Evolutionary conservation across 2,113 vertebrate genomes (phyloP).

Genomic region (Nicator chloris): DNA sequence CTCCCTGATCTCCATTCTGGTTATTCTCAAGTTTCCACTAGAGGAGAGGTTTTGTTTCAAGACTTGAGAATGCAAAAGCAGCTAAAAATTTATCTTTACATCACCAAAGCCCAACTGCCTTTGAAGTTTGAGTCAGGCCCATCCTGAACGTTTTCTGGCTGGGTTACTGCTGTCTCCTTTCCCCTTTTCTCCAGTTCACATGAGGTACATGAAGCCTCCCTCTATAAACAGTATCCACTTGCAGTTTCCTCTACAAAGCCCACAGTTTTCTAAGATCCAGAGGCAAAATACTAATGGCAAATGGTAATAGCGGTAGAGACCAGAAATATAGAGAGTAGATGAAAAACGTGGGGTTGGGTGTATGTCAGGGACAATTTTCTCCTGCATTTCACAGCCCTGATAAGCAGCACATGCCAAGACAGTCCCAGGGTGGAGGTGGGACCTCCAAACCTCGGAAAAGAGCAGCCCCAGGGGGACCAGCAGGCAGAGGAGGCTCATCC

Average conservation of each 20-base stretch:
- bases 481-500: background rate
- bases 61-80: background rate
- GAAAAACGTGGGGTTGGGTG: fast-evolving
- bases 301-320: background rate
- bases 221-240: fast-evolving
- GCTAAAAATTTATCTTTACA: background rate
- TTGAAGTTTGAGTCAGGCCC: background rate
- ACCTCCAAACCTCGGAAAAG: fast-evolving
- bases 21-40: background rate
- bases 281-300: background rate
- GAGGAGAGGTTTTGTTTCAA: background rate
- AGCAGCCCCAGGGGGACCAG: background rate
- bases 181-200: background rate
- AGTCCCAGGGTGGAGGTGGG: background rate
- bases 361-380: background rate
- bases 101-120: background rate
- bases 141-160: background rate
- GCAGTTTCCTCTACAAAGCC: background rate
- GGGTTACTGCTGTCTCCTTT: background rate
- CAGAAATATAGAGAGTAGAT: background rate
- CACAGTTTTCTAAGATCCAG: background rate
- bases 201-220: background rate
- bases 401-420: background rate
- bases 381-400: background rate
- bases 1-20: background rate